Percentiles rank a stretch among this genome's conserved stretches.
Conservation (phyloP, 1,140 invertebrate species). For the Telenomus remus region DNA sequence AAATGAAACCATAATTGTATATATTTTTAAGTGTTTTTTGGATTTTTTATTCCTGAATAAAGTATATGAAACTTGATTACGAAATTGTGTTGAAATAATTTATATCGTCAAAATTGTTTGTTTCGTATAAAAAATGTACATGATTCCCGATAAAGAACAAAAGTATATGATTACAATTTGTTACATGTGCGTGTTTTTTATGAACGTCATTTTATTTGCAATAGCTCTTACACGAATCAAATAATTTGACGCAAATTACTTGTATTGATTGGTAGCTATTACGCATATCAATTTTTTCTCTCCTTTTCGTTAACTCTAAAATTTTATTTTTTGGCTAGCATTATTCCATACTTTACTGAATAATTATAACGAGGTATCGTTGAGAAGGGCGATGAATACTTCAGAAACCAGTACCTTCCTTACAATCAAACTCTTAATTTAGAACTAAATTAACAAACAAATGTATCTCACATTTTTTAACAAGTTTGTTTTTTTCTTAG, state of each 20-base stretch:
- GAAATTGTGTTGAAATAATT: not conserved
- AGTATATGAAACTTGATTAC: conserved; percentile 4
- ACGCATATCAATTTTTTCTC: conserved; percentile 46
- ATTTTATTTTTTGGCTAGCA: conserved; percentile 64
- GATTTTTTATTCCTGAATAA: conserved; percentile 25
- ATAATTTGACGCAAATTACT: conserved; percentile 55
- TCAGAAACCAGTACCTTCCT: conserved; percentile 48
- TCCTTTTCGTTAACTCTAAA: conserved; percentile 23
- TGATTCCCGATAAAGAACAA: not conserved
- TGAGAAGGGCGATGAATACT: conserved; percentile 29
- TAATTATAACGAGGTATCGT: conserved; percentile 64
- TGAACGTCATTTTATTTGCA: conserved; percentile 60
- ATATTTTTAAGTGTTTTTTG: conserved; percentile 22
- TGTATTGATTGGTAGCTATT: conserved; percentile 52
- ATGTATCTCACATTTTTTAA: conserved; percentile 12
- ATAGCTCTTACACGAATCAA: conserved; percentile 62
- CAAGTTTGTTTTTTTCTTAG: not conserved
- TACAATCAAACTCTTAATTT: conserved; percentile 22
- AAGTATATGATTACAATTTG: not conserved
- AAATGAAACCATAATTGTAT: conserved; percentile 20
- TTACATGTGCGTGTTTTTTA: conserved; percentile 35
- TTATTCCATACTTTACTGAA: conserved; percentile 60
- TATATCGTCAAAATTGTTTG: not conserved
- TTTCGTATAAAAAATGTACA: not conserved
- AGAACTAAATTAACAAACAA: conserved; percentile 18